phyloP scores from a whole-genome alignment of 2,113 vertebrate genomes.

The Pangasianodon gigas region DNA sequence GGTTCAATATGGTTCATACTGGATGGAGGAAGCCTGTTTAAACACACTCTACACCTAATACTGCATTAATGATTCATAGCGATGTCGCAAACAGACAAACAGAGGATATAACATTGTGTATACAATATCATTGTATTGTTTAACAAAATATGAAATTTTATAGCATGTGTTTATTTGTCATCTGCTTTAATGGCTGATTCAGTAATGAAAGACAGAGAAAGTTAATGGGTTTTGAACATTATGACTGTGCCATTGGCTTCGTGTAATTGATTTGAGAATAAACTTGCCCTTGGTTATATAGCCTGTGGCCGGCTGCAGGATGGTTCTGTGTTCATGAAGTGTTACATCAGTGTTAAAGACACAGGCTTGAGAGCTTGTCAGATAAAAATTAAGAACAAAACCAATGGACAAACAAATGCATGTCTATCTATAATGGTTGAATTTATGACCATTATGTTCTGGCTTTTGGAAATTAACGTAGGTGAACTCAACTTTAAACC shows the following conservation, averaged over 20 bases:
- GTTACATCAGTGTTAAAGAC: not conserved
- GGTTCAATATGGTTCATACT: not conserved
- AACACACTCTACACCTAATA: not conserved
- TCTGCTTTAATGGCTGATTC: not conserved
- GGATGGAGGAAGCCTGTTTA: not conserved
- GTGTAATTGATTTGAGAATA: constrained; percentile 22
- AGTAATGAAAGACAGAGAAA: constrained; percentile 9
- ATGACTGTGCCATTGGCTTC: constrained; percentile 16
- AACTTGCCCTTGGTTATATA: constrained; percentile 5
- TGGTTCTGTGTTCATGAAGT: constrained; percentile 24
- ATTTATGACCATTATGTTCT: constrained; percentile 45
- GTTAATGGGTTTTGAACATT: constrained; percentile 9
- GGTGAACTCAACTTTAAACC: constrained; percentile 58
- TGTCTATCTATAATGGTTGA: constrained; percentile 21
- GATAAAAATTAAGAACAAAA: not conserved
- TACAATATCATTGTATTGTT: not conserved
- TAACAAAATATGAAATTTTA: constrained; percentile 3
- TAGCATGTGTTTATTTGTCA: constrained; percentile 16
- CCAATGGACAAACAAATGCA: constrained; percentile 28
- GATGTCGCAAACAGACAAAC: not conserved
- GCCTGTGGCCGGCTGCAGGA: constrained; percentile 4
- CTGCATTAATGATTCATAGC: not conserved
- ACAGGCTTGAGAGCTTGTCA: constrained; percentile 10
- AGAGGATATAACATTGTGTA: not conserved
- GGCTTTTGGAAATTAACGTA: constrained; percentile 48